phyloP scores from a whole-genome alignment of 2,797 vertebrate species.

The Spinus olivaceus region DNA sequence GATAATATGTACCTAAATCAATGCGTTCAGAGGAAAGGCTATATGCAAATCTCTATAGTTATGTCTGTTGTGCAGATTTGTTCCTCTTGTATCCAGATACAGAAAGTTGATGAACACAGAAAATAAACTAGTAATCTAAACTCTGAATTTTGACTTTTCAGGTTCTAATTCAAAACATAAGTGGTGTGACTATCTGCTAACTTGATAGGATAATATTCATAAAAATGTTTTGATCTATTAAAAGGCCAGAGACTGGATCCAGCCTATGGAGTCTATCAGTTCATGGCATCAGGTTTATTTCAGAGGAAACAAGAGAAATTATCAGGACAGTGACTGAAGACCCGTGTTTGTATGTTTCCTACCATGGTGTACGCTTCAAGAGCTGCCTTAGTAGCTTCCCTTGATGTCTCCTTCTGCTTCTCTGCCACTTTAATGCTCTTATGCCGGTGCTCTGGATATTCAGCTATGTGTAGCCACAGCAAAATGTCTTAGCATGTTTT shows the following conservation, averaged over 20 bases:
- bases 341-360: neutral
- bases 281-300: neutral
- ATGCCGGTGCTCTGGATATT: neutral
- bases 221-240: neutral
- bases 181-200: neutral
- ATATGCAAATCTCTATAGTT: neutral
- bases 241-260: neutral
- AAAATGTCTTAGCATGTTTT: neutral
- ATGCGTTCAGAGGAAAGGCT: neutral
- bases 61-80: neutral
- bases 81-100: neutral
- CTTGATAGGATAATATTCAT: neutral
- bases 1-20: neutral
- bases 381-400: neutral
- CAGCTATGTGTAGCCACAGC: neutral
- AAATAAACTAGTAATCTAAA: neutral
- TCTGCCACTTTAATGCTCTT: neutral
- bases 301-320: neutral
- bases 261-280: neutral
- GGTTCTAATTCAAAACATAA: neutral
- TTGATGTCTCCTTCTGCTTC: neutral
- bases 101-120: neutral
- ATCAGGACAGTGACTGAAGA: neutral
- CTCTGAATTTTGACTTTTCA: neutral
- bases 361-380: neutral